A percentile compares a stretch with the other conserved stretches of the same genome.
Evolutionary conservation across 2,113 vertebrate genomes (phyloP).

Genomic region (Falcunculus frontatus): DNA sequence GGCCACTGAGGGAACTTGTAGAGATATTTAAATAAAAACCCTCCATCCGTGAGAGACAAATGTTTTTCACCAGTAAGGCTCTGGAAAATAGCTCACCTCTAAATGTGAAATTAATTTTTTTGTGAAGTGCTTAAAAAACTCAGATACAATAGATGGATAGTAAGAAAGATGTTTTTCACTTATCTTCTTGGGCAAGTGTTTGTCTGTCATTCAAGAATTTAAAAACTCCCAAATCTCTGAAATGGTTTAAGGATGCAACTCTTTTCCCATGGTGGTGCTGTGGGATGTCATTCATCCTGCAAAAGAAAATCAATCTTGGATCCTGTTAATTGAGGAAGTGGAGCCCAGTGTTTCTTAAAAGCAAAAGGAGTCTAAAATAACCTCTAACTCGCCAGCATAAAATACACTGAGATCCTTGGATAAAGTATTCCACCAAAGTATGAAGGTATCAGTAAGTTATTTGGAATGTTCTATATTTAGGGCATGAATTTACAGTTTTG

Average conservation of each 20-base stretch:
- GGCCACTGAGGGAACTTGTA: not conserved
- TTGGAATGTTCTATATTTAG: constrained; percentile 49
- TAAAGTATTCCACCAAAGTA: not conserved
- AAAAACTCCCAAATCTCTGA: not conserved
- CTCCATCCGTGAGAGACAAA: not conserved
- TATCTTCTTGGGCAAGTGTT: not conserved
- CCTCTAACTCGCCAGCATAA: not conserved
- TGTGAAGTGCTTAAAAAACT: not conserved
- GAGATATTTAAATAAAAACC: not conserved
- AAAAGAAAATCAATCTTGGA: not conserved
- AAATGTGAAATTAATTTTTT: not conserved
- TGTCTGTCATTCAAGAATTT: not conserved
- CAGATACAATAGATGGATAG: not conserved
- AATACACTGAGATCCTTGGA: not conserved
- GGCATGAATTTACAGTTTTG: constrained; percentile 42
- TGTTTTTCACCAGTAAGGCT: not conserved
- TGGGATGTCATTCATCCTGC: not conserved
- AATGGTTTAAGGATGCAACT: not conserved
- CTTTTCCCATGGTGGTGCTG: not conserved
- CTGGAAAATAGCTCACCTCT: not conserved
- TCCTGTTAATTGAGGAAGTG: not conserved
- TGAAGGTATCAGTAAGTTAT: constrained; percentile 38
- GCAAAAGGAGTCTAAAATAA: not conserved
- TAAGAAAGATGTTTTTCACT: not conserved
- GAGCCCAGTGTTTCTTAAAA: not conserved